These are phyloP conservation scores for Pogonocichla stellata DNA, from an alignment of 2,113 vertebrate species.

Conservation along the genomic window DNA sequence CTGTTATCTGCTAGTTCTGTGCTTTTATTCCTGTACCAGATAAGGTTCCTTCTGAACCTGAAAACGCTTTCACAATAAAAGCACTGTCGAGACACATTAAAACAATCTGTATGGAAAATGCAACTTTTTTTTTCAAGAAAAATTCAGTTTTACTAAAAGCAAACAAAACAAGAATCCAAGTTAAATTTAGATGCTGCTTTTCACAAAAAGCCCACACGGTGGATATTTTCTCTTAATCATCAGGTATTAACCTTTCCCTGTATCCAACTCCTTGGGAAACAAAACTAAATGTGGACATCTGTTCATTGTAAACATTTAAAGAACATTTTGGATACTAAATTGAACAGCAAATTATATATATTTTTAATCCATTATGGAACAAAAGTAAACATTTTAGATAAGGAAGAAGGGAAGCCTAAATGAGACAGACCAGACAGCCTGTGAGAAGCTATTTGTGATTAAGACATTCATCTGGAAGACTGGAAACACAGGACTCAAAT, in stretches of 20 bases:
- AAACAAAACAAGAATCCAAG: background rate
- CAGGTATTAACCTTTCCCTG: constrained; percentile 16
- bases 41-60: background rate
- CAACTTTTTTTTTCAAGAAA: background rate
- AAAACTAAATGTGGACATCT: background rate
- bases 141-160: background rate
- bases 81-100: background rate
- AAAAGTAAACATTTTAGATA: background rate
- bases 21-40: background rate
- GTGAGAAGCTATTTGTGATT: background rate
- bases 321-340: background rate
- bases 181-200: constrained; percentile 25
- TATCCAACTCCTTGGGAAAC: background rate
- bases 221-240: constrained; percentile 23
- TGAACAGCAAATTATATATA: background rate
- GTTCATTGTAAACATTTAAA: background rate
- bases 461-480: background rate
- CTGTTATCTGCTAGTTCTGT: background rate
- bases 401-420: background rate
- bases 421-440: background rate
- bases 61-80: background rate
- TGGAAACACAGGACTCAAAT: background rate
- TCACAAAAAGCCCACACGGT: background rate
- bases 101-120: background rate
- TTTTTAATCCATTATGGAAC: background rate